Conservation (phyloP, 2,113 vertebrate genomes). For the Coracopsis vasa region DNA sequence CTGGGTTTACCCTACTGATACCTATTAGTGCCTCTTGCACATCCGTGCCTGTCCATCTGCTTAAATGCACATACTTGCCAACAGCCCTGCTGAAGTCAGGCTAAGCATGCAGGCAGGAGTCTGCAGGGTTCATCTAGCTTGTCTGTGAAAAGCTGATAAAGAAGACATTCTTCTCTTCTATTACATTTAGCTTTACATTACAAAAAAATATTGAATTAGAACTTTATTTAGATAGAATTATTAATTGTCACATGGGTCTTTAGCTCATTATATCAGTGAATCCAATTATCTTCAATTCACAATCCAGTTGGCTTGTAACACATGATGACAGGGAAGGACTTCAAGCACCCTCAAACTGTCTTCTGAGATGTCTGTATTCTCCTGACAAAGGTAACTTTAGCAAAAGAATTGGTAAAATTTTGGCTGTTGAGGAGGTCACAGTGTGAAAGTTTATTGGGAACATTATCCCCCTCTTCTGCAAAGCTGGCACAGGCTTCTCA, state of each 20-base stretch:
- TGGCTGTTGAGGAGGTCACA: neutral
- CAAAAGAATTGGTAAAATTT: neutral
- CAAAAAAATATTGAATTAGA: slow-evolving; percentile 7
- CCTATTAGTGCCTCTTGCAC: neutral
- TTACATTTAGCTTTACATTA: neutral
- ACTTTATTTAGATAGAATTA: neutral
- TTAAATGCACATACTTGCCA: neutral
- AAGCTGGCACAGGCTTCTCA: neutral
- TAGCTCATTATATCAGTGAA: neutral
- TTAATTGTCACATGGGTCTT: neutral
- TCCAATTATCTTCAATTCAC: neutral
- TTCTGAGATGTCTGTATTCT: neutral
- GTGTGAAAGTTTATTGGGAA: neutral
- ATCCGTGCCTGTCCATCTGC: neutral
- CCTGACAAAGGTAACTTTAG: neutral
- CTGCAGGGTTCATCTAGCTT: neutral
- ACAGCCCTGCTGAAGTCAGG: neutral
- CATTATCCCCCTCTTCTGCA: neutral
- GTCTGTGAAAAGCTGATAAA: neutral
- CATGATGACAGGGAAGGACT: neutral
- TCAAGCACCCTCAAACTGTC: neutral
- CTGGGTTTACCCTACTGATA: neutral
- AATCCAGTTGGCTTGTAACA: neutral
- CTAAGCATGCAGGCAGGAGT: neutral
- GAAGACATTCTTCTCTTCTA: neutral